Percentiles rank a stretch among this genome's conserved stretches.
Evolutionary conservation across 2,113 vertebrate genomes (phyloP).

Genomic region (Coryphaenoides rupestris): DNA sequence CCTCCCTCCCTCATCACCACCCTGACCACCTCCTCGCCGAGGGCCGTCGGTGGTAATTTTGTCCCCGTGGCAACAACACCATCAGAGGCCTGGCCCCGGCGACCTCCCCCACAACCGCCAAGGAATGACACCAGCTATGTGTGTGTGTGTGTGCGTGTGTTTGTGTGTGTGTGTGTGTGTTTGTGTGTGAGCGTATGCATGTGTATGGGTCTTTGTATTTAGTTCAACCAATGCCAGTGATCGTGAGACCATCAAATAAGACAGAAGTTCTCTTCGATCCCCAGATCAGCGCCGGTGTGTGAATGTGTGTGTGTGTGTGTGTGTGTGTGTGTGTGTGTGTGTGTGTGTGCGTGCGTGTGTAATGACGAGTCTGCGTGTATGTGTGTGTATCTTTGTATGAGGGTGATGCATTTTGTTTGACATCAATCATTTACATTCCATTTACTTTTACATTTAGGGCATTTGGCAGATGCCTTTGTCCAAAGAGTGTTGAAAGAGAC

Average conservation of each 20-base stretch:
- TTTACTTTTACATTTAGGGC: too few species aligned
- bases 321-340: slow-evolving; percentile 17
- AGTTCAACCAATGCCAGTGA: background rate
- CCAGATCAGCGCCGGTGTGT: background rate
- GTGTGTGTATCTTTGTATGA: background rate
- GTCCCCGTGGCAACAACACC: slow-evolving; percentile 63
- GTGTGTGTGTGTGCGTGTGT: background rate
- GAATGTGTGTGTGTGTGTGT: slow-evolving; percentile 1
- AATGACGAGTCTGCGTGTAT: background rate
- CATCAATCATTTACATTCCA: too few species aligned
- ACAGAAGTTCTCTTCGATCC: background rate
- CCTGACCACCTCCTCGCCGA: background rate
- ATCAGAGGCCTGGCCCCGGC: slow-evolving; percentile 45
- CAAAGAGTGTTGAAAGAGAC: too few species aligned
- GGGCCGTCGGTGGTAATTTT: slow-evolving; percentile 59
- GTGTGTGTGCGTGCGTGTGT: slow-evolving; percentile 3
- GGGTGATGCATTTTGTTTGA: too few species aligned
- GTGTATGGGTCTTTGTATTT: background rate
- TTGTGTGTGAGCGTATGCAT: background rate
- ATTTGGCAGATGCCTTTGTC: too few species aligned
- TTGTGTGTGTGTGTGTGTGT: background rate
- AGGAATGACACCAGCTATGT: slow-evolving; percentile 56
- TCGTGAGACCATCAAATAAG: background rate
- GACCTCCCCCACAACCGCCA: slow-evolving; percentile 17
- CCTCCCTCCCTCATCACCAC: slow-evolving; percentile 5